Percentiles rank a stretch among this genome's conserved stretches.
phyloP scores from a whole-genome alignment of 2,797 vertebrate genomes.

The Karalla daura region DNA sequence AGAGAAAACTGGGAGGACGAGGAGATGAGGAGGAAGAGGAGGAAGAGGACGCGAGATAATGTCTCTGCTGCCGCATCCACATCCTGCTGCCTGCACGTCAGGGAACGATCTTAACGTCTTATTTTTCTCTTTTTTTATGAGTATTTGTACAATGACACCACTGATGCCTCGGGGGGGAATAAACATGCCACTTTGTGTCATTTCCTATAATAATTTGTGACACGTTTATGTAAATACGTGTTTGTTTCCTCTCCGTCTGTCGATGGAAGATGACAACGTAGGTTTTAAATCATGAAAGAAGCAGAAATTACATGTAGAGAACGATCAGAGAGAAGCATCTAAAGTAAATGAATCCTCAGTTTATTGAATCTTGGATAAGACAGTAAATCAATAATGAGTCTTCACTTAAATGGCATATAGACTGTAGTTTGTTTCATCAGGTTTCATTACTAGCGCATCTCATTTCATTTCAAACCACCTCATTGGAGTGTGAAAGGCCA shows the following conservation, averaged over 20 bases:
- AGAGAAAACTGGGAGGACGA: not conserved
- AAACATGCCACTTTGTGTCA: slow-evolving; percentile 1
- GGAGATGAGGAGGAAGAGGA: slow-evolving; percentile 17
- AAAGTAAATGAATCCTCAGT: too few relatives aligned
- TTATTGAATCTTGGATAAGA: too few relatives aligned
- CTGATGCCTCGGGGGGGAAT: not conserved
- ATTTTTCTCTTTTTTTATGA: not conserved
- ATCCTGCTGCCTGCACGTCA: slow-evolving; percentile 13
- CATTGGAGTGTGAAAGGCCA: too few relatives aligned
- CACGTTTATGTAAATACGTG: not conserved
- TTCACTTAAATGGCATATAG: too few relatives aligned
- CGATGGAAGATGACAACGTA: not conserved
- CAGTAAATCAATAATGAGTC: slow-evolving; percentile 10
- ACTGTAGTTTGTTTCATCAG: not conserved
- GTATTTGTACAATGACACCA: slow-evolving; percentile 9
- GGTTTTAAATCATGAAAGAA: slow-evolving; percentile 1
- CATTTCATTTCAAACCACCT: too few relatives aligned
- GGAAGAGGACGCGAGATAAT: slow-evolving; percentile 4
- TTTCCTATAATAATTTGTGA: slow-evolving; percentile 1
- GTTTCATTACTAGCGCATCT: not conserved
- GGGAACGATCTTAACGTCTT: not conserved
- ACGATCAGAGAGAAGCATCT: not conserved
- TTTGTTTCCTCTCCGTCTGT: not conserved
- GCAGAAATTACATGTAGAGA: not conserved
- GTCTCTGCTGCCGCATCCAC: slow-evolving; percentile 8